A percentile compares a stretch with the other conserved stretches of the same genome.
These are phyloP conservation scores for Cerastoderma edule DNA, from an alignment of 2,888 invertebrate species.

Conservation along the genomic window DNA sequence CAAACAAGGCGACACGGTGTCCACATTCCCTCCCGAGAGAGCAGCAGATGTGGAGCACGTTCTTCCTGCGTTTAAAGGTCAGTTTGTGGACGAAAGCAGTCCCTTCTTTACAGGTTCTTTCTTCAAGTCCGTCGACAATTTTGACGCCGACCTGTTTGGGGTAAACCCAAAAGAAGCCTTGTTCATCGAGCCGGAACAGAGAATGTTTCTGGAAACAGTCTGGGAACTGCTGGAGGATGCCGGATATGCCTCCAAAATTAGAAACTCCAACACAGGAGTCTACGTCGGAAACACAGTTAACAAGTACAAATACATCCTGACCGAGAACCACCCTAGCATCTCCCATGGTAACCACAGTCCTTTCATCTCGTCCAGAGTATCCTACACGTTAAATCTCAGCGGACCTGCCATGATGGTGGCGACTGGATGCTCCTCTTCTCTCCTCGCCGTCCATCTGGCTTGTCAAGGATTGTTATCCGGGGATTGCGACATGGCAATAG, in stretches of 20 bases:
- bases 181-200: constrained; percentile 39
- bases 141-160: constrained; percentile 32
- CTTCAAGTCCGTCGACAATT: constrained; percentile 27
- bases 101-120: constrained; percentile 28
- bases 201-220: constrained; percentile 33
- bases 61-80: constrained; percentile 2
- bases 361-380: neutral
- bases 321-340: neutral
- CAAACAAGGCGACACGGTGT: constrained; percentile 21
- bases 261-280: constrained; percentile 33
- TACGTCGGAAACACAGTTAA: constrained; percentile 37
- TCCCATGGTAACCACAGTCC: neutral
- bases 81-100: constrained; percentile 17
- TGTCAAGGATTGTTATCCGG: constrained; percentile 19
- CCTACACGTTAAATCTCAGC: neutral
- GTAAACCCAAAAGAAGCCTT: constrained; percentile 31
- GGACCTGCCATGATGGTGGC: neutral
- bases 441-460: neutral
- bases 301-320: constrained; percentile 30
- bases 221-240: constrained; percentile 36
- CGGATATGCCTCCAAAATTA: constrained; percentile 25
- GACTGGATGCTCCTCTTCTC: neutral
- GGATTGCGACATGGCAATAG: constrained; percentile 42
- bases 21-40: constrained; percentile 17
- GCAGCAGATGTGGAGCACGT: constrained; percentile 19